Base-by-base conservation (phyloP, 2,888 invertebrate genomes). In the Bhutanitis thaidina region DNA sequence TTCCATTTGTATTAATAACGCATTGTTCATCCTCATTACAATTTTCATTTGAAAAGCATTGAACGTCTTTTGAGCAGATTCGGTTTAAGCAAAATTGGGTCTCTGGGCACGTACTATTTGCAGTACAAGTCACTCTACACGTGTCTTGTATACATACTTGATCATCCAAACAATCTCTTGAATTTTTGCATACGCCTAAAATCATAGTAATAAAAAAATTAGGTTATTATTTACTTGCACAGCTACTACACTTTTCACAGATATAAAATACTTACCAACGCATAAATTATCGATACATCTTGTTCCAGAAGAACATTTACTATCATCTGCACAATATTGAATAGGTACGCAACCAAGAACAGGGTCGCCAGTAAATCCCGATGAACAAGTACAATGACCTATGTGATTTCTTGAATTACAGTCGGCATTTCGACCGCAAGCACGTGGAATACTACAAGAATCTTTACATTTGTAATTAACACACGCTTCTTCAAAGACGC, bases 311-410 rank as follows among this genome's bases (percentile, higher is more conserved):
- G 96, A 93, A 73, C 97, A 97, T 71, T 96, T 95, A 35, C 88
- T 91, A 59, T 97, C 96, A 49, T 91, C 90, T 41, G 93, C 93
- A 68, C 97, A 97, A 66, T 95, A 96, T 64, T 96, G 95, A 44
- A 97, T 91, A 1, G 93, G 91, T 20, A 95, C 93, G 71, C 97
- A 97, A 10, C 97, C 97, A 55, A 96, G 90, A 54, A 94, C 93
- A 9, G 97, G 95, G 80, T 97, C 95, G 20, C 97, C 97, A 0
- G 96, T 96, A 57, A 92, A 94, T 38, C 97, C 97, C 16, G 95
- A 91, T 62, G 93, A 91, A 73, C 97, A 97, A n/a, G 93, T 91
- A 70, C 97, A 97, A 32, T 95, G 90, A 0, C 95, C 95, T 41
- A 94, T 92, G 67, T 97, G 97, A 74, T 95, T 95, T 58, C 91